A percentile compares a stretch with the other conserved stretches of the same genome.
Evolutionary conservation across 2,113 vertebrate genomes (phyloP).

Genomic region (Scomber scombrus): DNA sequence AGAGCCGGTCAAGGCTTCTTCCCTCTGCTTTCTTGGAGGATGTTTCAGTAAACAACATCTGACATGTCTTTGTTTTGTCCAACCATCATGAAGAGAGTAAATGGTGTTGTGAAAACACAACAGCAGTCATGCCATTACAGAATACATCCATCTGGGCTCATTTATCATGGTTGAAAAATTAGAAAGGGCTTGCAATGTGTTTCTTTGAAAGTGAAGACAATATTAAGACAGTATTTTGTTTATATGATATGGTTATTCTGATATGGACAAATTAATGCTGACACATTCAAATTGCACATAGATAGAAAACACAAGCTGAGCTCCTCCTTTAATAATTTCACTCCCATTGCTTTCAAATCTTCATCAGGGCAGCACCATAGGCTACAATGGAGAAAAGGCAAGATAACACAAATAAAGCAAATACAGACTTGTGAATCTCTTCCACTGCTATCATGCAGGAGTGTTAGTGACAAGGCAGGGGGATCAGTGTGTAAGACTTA

Average conservation of each 20-base stretch:
- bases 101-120: background rate
- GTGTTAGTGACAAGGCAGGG: slow-evolving; percentile 20
- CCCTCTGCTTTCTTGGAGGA: slow-evolving; percentile 14
- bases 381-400: background rate
- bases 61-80: slow-evolving; percentile 17
- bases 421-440: background rate
- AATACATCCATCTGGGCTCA: background rate
- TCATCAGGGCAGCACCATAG: background rate
- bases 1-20: slow-evolving; percentile 9
- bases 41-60: slow-evolving; percentile 48
- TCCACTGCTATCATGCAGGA: background rate
- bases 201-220: too few species aligned
- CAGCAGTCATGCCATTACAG: background rate
- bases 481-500: slow-evolving; percentile 1
- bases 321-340: background rate
- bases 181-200: too few species aligned
- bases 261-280: background rate
- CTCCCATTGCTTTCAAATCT: background rate
- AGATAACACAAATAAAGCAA: background rate
- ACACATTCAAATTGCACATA: background rate
- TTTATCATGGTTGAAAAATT: too few species aligned
- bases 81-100: background rate
- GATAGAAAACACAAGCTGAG: background rate
- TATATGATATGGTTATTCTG: too few species aligned
- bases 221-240: too few species aligned